Conservation (phyloP, 2,797 vertebrate species). For the Acestrorhynchus altus region DNA sequence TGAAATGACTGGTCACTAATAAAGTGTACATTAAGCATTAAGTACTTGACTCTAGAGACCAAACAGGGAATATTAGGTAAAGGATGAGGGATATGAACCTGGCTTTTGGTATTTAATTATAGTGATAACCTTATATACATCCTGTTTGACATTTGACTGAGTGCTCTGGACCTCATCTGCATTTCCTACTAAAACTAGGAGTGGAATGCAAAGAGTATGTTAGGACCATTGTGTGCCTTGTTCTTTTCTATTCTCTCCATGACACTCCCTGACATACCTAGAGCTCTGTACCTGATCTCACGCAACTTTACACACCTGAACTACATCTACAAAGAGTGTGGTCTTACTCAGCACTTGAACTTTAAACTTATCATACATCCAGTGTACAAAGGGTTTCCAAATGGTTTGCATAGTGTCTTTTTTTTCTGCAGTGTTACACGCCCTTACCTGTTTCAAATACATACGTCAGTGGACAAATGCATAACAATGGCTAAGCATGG, state of each 20-base stretch:
- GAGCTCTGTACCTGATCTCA: constrained; percentile 1
- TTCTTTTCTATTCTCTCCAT: constrained; percentile 5
- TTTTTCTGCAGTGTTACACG: neutral
- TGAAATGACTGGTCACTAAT: no score
- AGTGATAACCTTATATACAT: no score
- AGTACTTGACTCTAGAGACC: no score
- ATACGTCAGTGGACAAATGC: neutral
- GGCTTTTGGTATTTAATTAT: no score
- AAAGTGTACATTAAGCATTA: no score
- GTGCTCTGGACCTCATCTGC: no score
- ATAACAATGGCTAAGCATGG: neutral
- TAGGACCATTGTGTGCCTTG: neutral
- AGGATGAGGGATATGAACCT: no score
- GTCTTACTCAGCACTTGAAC: neutral
- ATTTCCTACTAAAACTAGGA: no score
- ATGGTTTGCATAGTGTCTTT: neutral
- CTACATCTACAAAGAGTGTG: neutral
- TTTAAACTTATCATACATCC: neutral
- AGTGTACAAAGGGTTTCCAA: neutral
- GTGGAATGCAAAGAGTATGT: neutral
- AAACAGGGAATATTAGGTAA: no score
- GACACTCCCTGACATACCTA: neutral
- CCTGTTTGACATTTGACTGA: no score
- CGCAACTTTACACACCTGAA: constrained; percentile 26
- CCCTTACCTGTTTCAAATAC: neutral